Conservation (phyloP, 2,888 invertebrate species). For the Parnassius smintheus region DNA sequence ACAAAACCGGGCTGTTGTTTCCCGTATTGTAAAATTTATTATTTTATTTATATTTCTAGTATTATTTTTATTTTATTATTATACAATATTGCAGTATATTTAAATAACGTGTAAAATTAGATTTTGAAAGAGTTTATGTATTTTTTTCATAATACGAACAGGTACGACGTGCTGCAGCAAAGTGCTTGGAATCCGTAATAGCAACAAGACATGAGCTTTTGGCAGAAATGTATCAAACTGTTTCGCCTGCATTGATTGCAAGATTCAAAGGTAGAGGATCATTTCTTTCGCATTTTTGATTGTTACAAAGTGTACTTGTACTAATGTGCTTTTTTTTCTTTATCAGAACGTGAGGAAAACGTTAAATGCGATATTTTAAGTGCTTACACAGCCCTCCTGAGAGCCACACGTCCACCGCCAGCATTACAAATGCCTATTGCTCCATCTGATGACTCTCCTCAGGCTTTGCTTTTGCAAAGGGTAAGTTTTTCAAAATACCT, state of each 20-base stretch:
- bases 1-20: no score
- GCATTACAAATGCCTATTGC: slow-evolving; percentile 84
- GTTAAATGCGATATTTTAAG: slow-evolving; percentile 99
- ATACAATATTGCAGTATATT: neutral
- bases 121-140: no score
- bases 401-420: slow-evolving; percentile 91
- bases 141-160: slow-evolving; percentile 29
- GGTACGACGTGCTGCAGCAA: slow-evolving; percentile 96
- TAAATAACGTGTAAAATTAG: neutral
- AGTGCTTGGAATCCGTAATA: slow-evolving; percentile 97
- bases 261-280: slow-evolving; percentile 92
- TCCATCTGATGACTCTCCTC: slow-evolving; percentile 86
- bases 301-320: neutral
- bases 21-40: no score
- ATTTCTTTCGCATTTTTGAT: no score
- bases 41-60: no score
- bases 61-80: no score
- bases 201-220: slow-evolving; percentile 95
- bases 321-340: slow-evolving; percentile 2
- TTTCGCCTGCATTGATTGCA: slow-evolving; percentile 94
- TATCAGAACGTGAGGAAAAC: slow-evolving; percentile 96
- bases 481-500: slow-evolving; percentile 39
- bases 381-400: slow-evolving; percentile 95
- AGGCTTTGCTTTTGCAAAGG: slow-evolving; percentile 81
- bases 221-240: slow-evolving; percentile 91